These are phyloP conservation scores for Neopipo cinnamomea DNA, from an alignment of 2,113 vertebrate genomes.

Conservation along the genomic window DNA sequence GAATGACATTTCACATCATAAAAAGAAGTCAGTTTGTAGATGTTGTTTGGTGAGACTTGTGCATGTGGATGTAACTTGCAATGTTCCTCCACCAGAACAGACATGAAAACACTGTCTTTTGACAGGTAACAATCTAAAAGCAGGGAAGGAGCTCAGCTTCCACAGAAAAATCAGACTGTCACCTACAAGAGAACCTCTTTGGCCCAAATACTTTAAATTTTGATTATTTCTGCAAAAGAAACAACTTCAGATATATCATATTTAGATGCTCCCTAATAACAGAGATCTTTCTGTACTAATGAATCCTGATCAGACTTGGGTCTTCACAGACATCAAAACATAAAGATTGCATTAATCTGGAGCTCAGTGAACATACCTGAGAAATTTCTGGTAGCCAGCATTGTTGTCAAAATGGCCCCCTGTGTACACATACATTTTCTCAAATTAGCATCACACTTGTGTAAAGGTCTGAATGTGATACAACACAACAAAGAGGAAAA, in stretches of 20 bases:
- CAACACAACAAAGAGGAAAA: background rate
- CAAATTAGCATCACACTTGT: constrained; percentile 12
- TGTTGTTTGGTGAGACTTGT: background rate
- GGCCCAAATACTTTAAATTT: background rate
- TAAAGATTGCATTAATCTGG: background rate
- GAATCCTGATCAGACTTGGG: background rate
- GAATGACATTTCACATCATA: background rate
- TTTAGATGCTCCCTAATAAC: background rate
- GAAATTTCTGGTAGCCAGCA: constrained; percentile 98
- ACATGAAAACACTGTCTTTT: background rate
- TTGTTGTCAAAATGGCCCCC: constrained; percentile 98
- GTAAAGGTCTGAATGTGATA: background rate
- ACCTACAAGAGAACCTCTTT: background rate
- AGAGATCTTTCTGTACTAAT: background rate
- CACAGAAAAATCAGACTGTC: background rate
- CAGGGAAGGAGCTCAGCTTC: background rate
- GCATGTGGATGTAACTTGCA: background rate
- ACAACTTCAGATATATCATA: background rate
- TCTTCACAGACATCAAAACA: background rate
- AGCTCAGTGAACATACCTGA: constrained; percentile 83
- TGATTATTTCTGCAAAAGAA: background rate
- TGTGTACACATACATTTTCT: constrained; percentile 62
- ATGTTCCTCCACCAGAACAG: background rate
- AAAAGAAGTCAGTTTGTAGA: background rate
- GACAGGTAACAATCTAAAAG: background rate